Percentiles rank a stretch among this genome's conserved stretches.
Evolutionary conservation across 2,888 invertebrate species (phyloP).

Genomic region (Schizotus pectinicornis): DNA sequence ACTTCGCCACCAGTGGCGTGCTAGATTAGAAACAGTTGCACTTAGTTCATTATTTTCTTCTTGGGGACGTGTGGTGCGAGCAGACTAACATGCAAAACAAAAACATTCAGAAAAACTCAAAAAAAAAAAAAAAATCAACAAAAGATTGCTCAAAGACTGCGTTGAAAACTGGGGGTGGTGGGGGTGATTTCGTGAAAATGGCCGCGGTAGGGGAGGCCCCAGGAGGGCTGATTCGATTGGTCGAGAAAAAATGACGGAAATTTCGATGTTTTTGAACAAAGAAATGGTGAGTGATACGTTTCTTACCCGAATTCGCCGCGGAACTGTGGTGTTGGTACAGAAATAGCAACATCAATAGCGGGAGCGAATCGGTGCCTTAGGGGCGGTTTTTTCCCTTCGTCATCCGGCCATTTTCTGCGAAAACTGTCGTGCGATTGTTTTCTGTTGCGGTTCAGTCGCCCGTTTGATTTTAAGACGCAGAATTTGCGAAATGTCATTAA

Average conservation of each 20-base stretch:
- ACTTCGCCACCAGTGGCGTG: constrained; percentile 47
- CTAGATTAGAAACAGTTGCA: constrained; percentile 37
- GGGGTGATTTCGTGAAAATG: background rate
- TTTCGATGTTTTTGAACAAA: too few species aligned
- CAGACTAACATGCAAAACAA: constrained; percentile 48
- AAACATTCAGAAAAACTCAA: constrained; percentile 32
- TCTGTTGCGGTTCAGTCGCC: background rate
- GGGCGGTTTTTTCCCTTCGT: background rate
- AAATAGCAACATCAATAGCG: background rate
- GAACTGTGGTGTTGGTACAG: background rate
- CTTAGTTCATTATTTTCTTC: constrained; percentile 43
- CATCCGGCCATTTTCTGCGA: constrained; percentile 1
- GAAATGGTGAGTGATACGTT: too few species aligned
- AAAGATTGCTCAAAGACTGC: constrained; percentile 5
- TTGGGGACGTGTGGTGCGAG: constrained; percentile 36
- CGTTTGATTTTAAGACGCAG: constrained; percentile 44
- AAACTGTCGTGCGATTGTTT: background rate
- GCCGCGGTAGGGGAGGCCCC: too few species aligned
- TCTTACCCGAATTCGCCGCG: background rate
- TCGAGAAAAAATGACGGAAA: too few species aligned
- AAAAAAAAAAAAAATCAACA: constrained; percentile 23
- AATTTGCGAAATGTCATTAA: constrained; percentile 43
- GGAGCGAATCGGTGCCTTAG: background rate
- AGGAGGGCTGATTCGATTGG: too few species aligned
- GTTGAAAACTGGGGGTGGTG: background rate